Percentiles rank a stretch among this genome's conserved stretches.
Evolutionary conservation across 2,113 vertebrate genomes (phyloP).

Genomic region (Melanocharis versteri): DNA sequence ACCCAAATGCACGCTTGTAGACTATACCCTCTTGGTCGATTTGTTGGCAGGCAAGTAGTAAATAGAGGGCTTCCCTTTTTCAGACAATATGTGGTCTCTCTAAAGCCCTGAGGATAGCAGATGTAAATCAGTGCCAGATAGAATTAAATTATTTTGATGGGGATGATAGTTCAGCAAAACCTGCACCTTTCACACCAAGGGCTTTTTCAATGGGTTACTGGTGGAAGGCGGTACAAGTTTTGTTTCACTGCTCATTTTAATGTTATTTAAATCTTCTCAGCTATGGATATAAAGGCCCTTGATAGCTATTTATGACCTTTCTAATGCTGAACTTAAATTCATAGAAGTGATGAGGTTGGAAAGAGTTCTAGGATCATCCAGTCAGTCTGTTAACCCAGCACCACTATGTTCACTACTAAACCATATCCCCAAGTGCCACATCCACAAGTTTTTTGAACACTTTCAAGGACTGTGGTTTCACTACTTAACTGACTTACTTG

Average conservation of each 20-base stretch:
- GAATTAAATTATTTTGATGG: neutral
- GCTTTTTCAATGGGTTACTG: neutral
- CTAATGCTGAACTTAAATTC: neutral
- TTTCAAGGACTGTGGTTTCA: neutral
- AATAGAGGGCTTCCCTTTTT: neutral
- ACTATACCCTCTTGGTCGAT: accelerated
- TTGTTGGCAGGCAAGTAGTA: neutral
- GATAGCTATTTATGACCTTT: neutral
- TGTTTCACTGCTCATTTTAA: neutral
- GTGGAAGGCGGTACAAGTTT: neutral
- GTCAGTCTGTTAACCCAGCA: neutral
- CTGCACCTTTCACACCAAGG: neutral
- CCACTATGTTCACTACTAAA: neutral
- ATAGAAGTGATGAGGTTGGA: neutral
- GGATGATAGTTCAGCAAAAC: neutral
- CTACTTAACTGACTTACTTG: neutral
- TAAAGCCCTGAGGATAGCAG: neutral
- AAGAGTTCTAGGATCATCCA: neutral
- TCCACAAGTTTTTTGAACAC: neutral
- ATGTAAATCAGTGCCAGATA: neutral
- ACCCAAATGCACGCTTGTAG: neutral
- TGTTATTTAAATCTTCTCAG: neutral
- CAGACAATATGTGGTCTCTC: neutral
- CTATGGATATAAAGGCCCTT: neutral
- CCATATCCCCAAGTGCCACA: neutral